phyloP scores from a whole-genome alignment of 2,888 invertebrate species.

The Polydrusus cervinus region DNA sequence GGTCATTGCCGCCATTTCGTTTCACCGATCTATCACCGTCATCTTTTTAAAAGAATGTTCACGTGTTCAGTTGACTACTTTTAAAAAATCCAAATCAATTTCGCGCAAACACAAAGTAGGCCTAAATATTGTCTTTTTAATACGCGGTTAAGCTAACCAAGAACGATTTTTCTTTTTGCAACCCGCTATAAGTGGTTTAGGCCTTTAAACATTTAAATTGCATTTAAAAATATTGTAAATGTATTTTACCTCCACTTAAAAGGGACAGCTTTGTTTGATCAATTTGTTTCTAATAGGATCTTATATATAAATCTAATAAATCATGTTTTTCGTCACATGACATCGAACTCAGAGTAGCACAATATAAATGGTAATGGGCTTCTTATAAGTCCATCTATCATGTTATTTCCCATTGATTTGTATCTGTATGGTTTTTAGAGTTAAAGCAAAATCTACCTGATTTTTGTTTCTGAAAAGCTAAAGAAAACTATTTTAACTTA shows the following conservation, averaged over 20 bases:
- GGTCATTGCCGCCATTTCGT: too few relatives aligned
- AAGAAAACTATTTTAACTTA: too few relatives aligned
- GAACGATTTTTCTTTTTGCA: too few relatives aligned
- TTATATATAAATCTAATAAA: slow-evolving; percentile 19
- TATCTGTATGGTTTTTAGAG: not conserved
- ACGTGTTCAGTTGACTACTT: too few relatives aligned
- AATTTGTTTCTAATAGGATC: slow-evolving; percentile 7
- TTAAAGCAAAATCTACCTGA: not conserved
- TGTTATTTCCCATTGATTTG: slow-evolving; percentile 5
- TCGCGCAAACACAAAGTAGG: too few relatives aligned
- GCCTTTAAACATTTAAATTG: not conserved
- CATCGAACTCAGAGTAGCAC: slow-evolving; percentile 9
- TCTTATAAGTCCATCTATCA: slow-evolving; percentile 11
- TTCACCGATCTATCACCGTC: too few relatives aligned
- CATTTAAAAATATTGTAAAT: not conserved
- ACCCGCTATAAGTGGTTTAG: too few relatives aligned
- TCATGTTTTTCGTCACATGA: slow-evolving; percentile 14
- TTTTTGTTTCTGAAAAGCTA: too few relatives aligned
- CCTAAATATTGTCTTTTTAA: too few relatives aligned
- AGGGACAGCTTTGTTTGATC: not conserved
- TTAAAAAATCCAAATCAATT: too few relatives aligned
- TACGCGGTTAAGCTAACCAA: too few relatives aligned
- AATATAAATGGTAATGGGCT: slow-evolving; percentile 22
- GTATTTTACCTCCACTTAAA: not conserved
- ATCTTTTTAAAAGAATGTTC: too few relatives aligned